Evolutionary conservation across 2,113 vertebrate species (phyloP).

Genomic region (Butorides virescens): DNA sequence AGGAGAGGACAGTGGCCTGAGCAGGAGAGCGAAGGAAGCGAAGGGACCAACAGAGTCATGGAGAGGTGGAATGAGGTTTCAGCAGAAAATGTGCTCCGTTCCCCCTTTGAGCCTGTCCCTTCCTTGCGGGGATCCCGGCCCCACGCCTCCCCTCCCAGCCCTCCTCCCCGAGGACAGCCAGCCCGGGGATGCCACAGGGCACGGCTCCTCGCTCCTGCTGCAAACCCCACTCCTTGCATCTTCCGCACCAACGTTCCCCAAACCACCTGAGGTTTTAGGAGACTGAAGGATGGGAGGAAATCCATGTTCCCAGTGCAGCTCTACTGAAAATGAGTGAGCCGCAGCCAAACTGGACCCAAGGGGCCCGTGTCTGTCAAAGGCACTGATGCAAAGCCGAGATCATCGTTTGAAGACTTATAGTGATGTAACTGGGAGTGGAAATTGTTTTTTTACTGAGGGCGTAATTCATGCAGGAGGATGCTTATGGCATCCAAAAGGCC

Average conservation of each 20-base stretch:
- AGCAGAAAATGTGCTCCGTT: not conserved
- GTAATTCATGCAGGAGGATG: conserved; percentile 11
- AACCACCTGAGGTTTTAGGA: not conserved
- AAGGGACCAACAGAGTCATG: not conserved
- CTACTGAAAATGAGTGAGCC: not conserved
- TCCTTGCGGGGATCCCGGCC: not conserved
- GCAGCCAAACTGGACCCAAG: not conserved
- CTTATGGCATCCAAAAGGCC: not conserved
- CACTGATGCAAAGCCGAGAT: not conserved
- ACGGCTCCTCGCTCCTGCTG: not conserved
- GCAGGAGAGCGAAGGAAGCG: not conserved
- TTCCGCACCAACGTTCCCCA: not conserved
- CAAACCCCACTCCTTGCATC: not conserved
- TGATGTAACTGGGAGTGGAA: conserved; percentile 25
- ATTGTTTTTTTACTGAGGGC: not conserved
- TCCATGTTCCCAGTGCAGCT: not conserved
- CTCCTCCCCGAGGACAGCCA: not conserved
- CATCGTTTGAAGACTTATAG: not conserved
- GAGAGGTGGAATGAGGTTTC: not conserved
- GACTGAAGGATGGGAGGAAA: not conserved
- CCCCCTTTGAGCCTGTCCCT: not conserved
- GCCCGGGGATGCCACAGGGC: not conserved
- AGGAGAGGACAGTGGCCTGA: not conserved
- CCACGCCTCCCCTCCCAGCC: not conserved
- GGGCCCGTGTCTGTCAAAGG: not conserved